Conservation (phyloP, 2,797 vertebrate species). For the Microctenopoma lineatum region DNA sequence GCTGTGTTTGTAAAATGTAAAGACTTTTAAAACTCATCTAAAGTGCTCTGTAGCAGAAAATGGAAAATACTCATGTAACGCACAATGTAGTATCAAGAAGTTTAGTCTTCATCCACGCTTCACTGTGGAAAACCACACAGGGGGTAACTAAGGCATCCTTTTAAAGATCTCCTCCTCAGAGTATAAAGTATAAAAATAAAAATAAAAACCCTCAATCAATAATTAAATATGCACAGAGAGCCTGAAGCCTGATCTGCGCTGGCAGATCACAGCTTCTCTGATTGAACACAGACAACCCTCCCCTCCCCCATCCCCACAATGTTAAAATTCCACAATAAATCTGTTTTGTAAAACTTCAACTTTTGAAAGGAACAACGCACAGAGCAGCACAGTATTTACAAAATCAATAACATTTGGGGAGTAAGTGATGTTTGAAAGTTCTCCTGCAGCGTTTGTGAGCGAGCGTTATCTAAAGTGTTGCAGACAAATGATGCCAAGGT, state of each 20-base stretch:
- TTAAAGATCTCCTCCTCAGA: slow-evolving; percentile 22
- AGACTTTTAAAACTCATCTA: no score
- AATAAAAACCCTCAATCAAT: slow-evolving; percentile 4
- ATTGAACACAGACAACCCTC: slow-evolving; percentile 58
- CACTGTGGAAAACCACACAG: slow-evolving; percentile 20
- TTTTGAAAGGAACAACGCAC: slow-evolving; percentile 18
- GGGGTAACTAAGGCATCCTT: slow-evolving; percentile 13
- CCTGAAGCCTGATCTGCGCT: slow-evolving; percentile 31
- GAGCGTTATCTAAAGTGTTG: slow-evolving; percentile 17
- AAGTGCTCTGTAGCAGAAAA: neutral
- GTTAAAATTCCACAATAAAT: slow-evolving; percentile 41
- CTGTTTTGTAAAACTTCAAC: slow-evolving; percentile 21
- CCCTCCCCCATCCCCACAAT: slow-evolving; percentile 12
- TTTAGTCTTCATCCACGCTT: slow-evolving; percentile 9
- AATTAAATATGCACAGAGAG: slow-evolving; percentile 25
- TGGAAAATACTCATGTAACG: neutral
- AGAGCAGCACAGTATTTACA: slow-evolving; percentile 9
- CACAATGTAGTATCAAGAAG: neutral
- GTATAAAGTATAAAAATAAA: slow-evolving; percentile 21
- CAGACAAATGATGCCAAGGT: slow-evolving; percentile 51
- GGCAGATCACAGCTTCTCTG: slow-evolving; percentile 48
- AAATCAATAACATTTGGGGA: slow-evolving; percentile 38
- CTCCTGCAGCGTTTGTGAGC: slow-evolving; percentile 17
- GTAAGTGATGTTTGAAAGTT: slow-evolving; percentile 41
- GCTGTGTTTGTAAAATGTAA: neutral